Base-by-base conservation (phyloP, 1,140 invertebrate species). In the Maniola jurtina region DNA sequence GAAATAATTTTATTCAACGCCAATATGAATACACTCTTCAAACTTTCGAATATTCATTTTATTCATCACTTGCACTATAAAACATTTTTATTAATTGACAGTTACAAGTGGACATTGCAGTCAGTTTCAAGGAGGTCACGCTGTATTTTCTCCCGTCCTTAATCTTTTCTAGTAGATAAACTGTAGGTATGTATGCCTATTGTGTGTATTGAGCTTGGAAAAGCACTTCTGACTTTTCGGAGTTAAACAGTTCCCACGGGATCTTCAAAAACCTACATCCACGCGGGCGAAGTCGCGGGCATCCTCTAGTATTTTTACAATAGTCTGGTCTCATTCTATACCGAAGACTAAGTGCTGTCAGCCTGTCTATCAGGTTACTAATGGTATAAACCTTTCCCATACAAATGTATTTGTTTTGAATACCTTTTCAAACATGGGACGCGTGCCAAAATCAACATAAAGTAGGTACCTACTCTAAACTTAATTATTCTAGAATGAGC, bases 391-490 rank as follows among this genome's bases (percentile, higher is more conserved):
- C 61, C 52, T 67, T 67, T 67, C 65, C 65, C 59, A 67, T 57
- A 64, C 10, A 70, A 58, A 45, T 7, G 10, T 15, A 64, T 50
- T 60, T 64, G 59, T 42, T 62, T 52, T 56, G 58, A 25, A 57
- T 47, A 55, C 50, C 52, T 59, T 64, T 67, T 58, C 25, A 64
- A 55, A 56, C 38, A 64, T 60, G 70, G 70, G 70, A 64, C 40
- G 59, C 36, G 52, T 60, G 70, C 70, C 70, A 71, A 71, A n/a
- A 68, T 40, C 33, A 71, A 71, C 55, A 67, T 5, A 56, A 36
- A 36, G 38, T 50, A n/a, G n/a, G n/a, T n/a, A n/a, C n/a, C n/a
- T n/a, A 60, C 25, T 25, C 25, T 25, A 25, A 2, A 25, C 25
- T 25, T 61, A 34, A 71, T 71, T 50, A 71, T 71, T 68, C 62